Evolutionary conservation across 1,140 invertebrate species (phyloP).

Genomic region (Venustaconcha ellipsiformis): DNA sequence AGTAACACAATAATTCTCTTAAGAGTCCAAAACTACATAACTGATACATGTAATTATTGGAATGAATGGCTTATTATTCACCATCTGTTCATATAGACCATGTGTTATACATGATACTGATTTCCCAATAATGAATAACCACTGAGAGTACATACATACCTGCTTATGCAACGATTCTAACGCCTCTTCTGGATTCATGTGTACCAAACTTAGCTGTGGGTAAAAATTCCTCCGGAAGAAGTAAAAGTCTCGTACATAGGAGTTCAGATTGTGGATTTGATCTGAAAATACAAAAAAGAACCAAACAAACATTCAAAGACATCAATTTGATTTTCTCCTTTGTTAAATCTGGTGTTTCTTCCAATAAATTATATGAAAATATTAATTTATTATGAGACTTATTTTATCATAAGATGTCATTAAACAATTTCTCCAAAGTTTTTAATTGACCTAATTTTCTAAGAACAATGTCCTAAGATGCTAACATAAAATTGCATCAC

Average conservation of each 20-base stretch:
- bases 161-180: constrained; percentile 92
- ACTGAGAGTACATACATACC: constrained; percentile 49
- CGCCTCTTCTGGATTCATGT: constrained; percentile 93
- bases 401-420: no score
- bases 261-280: constrained; percentile 93
- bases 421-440: no score
- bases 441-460: no score
- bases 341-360: not conserved
- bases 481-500: no score
- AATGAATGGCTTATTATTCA: not conserved
- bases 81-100: not conserved
- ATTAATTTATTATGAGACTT: no score
- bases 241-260: constrained; percentile 97
- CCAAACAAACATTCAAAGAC: not conserved
- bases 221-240: constrained; percentile 99
- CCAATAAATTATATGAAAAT: not conserved
- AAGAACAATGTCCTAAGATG: no score
- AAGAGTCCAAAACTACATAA: not conserved
- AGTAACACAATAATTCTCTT: not conserved
- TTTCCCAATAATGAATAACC: no score
- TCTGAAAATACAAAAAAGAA: constrained; percentile 72
- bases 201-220: constrained; percentile 94
- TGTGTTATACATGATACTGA: not conserved
- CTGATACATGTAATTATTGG: not conserved
- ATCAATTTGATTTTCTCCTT: not conserved